These are phyloP conservation scores for Turnix velox DNA, from an alignment of 2,113 vertebrate species.

Conservation along the genomic window DNA sequence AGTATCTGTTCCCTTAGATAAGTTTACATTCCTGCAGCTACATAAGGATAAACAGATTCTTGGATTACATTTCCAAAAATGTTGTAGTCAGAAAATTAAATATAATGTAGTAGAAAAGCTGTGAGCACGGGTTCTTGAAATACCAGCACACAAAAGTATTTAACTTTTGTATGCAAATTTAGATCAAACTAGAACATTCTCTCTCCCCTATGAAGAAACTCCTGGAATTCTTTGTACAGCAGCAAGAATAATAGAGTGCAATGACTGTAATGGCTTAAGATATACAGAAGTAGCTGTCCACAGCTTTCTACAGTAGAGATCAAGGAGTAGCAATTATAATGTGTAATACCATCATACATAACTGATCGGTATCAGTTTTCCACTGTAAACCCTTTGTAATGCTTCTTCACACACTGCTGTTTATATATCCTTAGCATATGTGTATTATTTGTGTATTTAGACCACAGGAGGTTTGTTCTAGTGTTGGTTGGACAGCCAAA, in stretches of 20 bases:
- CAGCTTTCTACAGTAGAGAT: neutral
- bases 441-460: neutral
- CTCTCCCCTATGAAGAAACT: neutral
- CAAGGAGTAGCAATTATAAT: neutral
- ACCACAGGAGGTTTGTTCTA: rapidly evolving
- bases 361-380: neutral
- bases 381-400: neutral
- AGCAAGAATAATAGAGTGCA: neutral
- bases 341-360: neutral
- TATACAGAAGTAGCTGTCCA: neutral
- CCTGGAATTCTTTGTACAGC: neutral
- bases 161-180: neutral
- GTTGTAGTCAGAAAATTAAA: neutral
- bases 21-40: neutral
- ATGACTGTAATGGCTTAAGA: neutral
- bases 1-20: neutral
- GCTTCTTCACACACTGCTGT: neutral
- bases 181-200: neutral
- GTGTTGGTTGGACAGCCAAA: neutral
- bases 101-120: neutral
- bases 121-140: neutral
- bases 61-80: neutral
- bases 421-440: neutral
- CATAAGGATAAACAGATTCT: neutral
- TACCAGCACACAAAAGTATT: neutral